Conservation (phyloP, 2,113 vertebrate genomes). For the Urocolius indicus region DNA sequence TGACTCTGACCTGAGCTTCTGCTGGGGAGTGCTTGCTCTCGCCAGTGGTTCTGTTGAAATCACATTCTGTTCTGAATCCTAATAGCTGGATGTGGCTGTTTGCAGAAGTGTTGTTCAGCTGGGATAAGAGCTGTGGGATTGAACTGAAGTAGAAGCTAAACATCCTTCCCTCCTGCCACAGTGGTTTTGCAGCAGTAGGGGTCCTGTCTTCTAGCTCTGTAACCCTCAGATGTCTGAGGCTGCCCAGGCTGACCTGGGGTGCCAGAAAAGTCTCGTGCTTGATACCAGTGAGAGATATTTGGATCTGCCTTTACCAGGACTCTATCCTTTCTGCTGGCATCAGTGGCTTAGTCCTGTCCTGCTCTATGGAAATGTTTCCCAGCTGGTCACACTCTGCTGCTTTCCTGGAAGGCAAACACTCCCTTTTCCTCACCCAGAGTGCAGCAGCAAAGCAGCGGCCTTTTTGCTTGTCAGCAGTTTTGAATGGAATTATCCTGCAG, state of each 20-base stretch:
- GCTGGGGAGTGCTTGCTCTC: neutral
- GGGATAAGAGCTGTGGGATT: neutral
- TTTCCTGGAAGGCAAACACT: neutral
- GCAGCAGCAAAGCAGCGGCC: neutral
- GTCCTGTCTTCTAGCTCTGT: neutral
- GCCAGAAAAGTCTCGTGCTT: neutral
- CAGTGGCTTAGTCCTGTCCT: neutral
- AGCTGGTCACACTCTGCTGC: neutral
- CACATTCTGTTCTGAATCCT: slow-evolving; percentile 4
- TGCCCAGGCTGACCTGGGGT: neutral
- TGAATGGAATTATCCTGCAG: neutral
- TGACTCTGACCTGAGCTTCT: slow-evolving; percentile 4
- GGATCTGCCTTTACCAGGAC: neutral
- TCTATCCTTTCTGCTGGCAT: neutral
- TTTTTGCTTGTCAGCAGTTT: neutral
- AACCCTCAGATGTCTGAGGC: neutral
- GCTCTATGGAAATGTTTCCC: neutral
- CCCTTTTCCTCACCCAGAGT: neutral
- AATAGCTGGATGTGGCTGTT: neutral
- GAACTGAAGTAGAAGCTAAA: neutral
- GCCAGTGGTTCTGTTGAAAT: slow-evolving; percentile 21
- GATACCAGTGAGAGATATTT: neutral
- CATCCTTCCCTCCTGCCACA: neutral
- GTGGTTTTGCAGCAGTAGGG: neutral
- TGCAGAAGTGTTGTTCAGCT: neutral